A percentile compares a stretch with the other conserved stretches of the same genome.
These are phyloP conservation scores for Cyaniris semiargus DNA, from an alignment of 2,888 invertebrate species.

Conservation along the genomic window DNA sequence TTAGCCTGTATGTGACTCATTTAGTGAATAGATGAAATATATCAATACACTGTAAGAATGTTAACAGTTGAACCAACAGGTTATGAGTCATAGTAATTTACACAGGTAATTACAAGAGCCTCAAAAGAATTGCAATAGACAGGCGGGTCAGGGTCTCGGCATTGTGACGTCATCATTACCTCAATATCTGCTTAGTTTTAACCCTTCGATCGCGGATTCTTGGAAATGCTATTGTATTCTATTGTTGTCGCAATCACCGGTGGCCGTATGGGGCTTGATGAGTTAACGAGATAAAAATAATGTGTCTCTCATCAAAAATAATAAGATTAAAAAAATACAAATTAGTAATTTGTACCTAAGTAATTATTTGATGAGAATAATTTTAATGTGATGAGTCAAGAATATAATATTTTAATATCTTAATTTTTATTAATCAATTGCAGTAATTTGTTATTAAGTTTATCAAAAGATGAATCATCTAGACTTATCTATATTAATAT, in stretches of 20 bases:
- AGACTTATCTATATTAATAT: too few species aligned
- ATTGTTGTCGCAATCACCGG: too few species aligned
- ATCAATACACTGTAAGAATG: background rate
- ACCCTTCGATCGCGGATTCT: too few species aligned
- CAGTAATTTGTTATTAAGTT: background rate
- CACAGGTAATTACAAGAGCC: constrained; percentile 12
- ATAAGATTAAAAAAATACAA: background rate
- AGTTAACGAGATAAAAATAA: background rate
- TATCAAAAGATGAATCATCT: background rate
- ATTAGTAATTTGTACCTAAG: too few species aligned
- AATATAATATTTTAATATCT: background rate
- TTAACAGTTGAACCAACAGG: background rate
- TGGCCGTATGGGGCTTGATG: too few species aligned
- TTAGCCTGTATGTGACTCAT: background rate
- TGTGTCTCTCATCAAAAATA: background rate
- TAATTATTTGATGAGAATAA: background rate
- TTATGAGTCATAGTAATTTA: constrained; percentile 9
- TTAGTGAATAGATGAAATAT: background rate
- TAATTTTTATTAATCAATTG: too few species aligned
- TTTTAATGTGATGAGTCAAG: background rate
- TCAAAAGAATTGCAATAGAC: constrained; percentile 18
- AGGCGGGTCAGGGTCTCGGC: constrained; percentile 4
- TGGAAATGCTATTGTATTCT: too few species aligned
- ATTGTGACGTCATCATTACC: background rate
- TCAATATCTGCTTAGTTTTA: background rate